A percentile compares a stretch with the other conserved stretches of the same genome.
Evolutionary conservation across 2,888 invertebrate species (phyloP).

Genomic region (Cephus pygmeus): DNA sequence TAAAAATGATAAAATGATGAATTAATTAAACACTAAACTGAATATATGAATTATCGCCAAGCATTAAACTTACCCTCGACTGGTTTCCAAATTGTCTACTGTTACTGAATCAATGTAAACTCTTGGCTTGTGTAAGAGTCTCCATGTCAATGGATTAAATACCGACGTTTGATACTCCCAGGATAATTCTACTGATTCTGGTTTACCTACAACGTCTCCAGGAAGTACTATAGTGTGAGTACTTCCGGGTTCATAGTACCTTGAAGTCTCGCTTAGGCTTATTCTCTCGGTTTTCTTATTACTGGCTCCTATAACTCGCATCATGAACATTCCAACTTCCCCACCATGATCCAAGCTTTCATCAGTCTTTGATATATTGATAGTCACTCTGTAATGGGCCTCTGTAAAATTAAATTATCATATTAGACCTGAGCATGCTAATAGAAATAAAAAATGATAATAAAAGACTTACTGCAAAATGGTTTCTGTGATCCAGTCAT

Average conservation of each 20-base stretch:
- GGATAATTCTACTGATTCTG: slow-evolving; percentile 76
- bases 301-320: slow-evolving; percentile 74
- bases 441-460: background rate
- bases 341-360: slow-evolving; percentile 81
- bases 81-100: slow-evolving; percentile 79
- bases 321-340: slow-evolving; percentile 79
- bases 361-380: slow-evolving; percentile 79
- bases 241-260: slow-evolving; percentile 80
- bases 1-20: slow-evolving; percentile 61
- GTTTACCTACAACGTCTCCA: slow-evolving; percentile 75
- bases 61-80: slow-evolving; percentile 70
- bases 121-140: slow-evolving; percentile 78
- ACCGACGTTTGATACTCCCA: slow-evolving; percentile 84
- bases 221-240: slow-evolving; percentile 76
- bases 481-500: slow-evolving; percentile 78
- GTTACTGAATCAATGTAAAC: slow-evolving; percentile 79
- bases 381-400: slow-evolving; percentile 80
- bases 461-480: slow-evolving; percentile 79
- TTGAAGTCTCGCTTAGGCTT: slow-evolving; percentile 69
- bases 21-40: background rate
- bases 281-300: slow-evolving; percentile 73
- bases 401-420: slow-evolving; percentile 68
- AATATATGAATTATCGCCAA: background rate
- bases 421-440: background rate
- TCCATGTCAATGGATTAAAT: slow-evolving; percentile 87